Base-by-base conservation (phyloP, 2,888 invertebrate species). In the Patella depressa region DNA sequence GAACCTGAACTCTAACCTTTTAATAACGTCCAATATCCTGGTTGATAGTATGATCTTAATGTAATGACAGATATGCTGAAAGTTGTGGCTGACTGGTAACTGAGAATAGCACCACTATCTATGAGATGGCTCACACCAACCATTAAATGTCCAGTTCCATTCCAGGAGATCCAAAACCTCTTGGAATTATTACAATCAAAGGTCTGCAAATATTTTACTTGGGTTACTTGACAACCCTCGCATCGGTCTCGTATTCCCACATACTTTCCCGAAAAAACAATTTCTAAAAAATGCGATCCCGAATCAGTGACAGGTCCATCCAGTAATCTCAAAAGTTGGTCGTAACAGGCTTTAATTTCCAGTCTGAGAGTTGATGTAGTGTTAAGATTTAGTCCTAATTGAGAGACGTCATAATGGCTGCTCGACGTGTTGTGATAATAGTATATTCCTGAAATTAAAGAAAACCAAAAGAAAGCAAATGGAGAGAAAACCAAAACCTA, bases 121-220 rank as follows among this genome's bases (percentile, higher is more conserved):
- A 75, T 53, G 15, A 17, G n/a, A 24, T 69, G 17, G 11, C n/a
- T 70, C 3, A 29, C 54, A 15, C 75, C 75, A 34, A 75, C 14
- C 2, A 54, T n/a, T 5, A 75, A 19, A 11, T 15, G 17, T 19
- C 75, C 75, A 3, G 53, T 5, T 7, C 17, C 11, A 29, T 53
- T 34, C 75, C 75, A 75, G 1, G 70, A 19, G 11, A 54, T n/a
- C 75, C 75, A 75, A 70, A 75, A 75, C 15, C 29, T 70, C 7
- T 34, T 24, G 24, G 15, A 69, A 12, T 71, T 70, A 11, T 45
- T 9, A 54, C 75, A 75, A 53, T 71, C 54, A 19, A 75, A 65
- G 2, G 19, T 65, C 9, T 65, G 7, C 9, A 65, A 2, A n/a
- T 65, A 65, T 65, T 65, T 65, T n/a, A 65, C n/a, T 19, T 65